These are phyloP conservation scores for Pogoniulus pusillus DNA, from an alignment of 2,797 vertebrate genomes.

Conservation along the genomic window DNA sequence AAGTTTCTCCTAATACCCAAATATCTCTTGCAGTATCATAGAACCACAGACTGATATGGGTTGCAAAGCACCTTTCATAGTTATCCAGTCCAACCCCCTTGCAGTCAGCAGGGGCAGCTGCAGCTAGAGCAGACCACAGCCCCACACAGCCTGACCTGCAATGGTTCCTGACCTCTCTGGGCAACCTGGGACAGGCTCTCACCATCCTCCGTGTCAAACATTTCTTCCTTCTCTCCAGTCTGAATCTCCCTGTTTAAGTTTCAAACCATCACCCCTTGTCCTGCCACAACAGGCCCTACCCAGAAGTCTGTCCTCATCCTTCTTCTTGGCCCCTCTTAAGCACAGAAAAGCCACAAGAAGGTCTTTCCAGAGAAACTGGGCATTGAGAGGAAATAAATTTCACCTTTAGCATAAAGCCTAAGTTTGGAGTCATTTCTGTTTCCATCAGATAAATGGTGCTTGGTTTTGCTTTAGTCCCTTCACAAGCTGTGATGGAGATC, in stretches of 20 bases:
- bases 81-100: background rate
- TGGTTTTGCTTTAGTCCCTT: background rate
- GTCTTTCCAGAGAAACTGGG: background rate
- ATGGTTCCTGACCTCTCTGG: background rate
- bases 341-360: background rate
- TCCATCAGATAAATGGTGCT: background rate
- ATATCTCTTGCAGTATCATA: no score
- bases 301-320: background rate
- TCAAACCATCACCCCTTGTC: background rate
- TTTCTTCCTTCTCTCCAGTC: background rate
- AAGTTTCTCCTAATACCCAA: no score
- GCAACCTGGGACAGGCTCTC: background rate
- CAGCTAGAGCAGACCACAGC: background rate
- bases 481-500: background rate
- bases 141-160: background rate
- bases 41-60: no score
- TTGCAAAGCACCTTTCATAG: no score
- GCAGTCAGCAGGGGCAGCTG: background rate
- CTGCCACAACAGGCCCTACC: background rate
- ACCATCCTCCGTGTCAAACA: background rate
- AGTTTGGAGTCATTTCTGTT: background rate
- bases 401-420: background rate
- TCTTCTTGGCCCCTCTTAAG: background rate
- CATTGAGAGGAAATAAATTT: background rate
- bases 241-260: background rate